Percentiles rank a stretch among this genome's conserved stretches.
Evolutionary conservation across 2,888 invertebrate species (phyloP).

Genomic region (Callyntrura sp.): DNA sequence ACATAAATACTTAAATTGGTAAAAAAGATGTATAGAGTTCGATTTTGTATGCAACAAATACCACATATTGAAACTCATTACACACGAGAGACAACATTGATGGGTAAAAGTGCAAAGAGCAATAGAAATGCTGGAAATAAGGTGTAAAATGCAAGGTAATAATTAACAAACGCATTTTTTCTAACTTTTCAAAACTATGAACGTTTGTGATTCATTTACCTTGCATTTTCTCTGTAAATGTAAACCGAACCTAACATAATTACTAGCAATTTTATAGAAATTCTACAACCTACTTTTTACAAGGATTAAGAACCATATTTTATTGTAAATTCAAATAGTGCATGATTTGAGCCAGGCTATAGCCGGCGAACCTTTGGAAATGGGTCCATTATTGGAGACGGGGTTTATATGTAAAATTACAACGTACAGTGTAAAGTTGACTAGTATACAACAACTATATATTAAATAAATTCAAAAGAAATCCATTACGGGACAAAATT

Average conservation of each 20-base stretch:
- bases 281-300: background rate
- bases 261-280: conserved; percentile 9
- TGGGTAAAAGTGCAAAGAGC: conserved; percentile 24
- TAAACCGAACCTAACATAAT: background rate
- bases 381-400: background rate
- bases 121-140: background rate
- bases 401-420: background rate
- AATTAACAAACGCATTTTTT: background rate
- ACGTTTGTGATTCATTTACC: background rate
- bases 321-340: conserved; percentile 6
- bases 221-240: conserved; percentile 6
- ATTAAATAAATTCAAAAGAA: background rate
- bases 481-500: background rate
- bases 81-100: conserved; percentile 16
- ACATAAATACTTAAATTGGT: background rate
- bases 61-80: conserved; percentile 47
- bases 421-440: background rate
- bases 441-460: background rate
- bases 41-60: conserved; percentile 34
- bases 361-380: conserved; percentile 13
- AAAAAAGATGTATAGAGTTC: background rate
- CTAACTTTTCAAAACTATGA: too few relatives aligned
- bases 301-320: background rate
- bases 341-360: conserved; percentile 47
- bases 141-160: background rate